phyloP scores from a whole-genome alignment of 2,888 invertebrate species.

The Merodon equestris region DNA sequence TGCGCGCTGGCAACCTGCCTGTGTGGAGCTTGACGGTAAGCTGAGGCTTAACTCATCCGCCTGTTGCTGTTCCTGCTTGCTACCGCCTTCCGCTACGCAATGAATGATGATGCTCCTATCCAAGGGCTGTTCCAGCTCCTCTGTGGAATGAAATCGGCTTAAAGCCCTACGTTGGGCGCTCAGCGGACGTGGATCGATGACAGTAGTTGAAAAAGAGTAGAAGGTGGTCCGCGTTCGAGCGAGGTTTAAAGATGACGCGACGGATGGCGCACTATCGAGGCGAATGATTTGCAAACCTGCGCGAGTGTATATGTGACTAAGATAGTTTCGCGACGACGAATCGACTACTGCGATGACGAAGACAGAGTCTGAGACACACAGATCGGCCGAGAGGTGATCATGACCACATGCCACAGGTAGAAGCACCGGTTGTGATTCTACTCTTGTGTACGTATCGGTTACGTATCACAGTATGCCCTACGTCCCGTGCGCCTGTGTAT shows the following conservation, averaged over 20 bases:
- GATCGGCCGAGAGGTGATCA: slow-evolving; percentile 35
- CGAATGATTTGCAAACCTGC: slow-evolving; percentile 56
- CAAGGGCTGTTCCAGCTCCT: slow-evolving; percentile 30
- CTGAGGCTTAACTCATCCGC: slow-evolving; percentile 33
- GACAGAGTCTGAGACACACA: slow-evolving; percentile 21
- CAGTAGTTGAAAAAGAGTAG: slow-evolving; percentile 3
- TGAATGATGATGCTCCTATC: slow-evolving; percentile 26
- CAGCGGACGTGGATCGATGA: slow-evolving; percentile 51
- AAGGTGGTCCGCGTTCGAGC: slow-evolving; percentile 19
- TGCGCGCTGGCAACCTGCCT: slow-evolving; percentile 55
- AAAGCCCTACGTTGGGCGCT: slow-evolving; percentile 47
- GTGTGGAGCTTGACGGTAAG: slow-evolving; percentile 36
- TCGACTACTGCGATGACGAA: no score
- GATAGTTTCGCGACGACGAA: no score
- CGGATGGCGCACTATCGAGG: neutral
- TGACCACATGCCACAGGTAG: slow-evolving; percentile 67
- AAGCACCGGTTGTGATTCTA: slow-evolving; percentile 9
- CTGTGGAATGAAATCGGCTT: slow-evolving; percentile 12
- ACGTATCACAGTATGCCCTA: neutral
- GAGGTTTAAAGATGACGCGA: neutral
- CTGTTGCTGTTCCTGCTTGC: slow-evolving; percentile 6
- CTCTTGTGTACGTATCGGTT: neutral
- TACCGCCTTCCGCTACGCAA: neutral
- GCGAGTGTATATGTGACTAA: neutral
- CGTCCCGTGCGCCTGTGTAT: slow-evolving; percentile 17